phyloP scores from a whole-genome alignment of 1,140 invertebrate species.

The Plectrocnemia conspersa region DNA sequence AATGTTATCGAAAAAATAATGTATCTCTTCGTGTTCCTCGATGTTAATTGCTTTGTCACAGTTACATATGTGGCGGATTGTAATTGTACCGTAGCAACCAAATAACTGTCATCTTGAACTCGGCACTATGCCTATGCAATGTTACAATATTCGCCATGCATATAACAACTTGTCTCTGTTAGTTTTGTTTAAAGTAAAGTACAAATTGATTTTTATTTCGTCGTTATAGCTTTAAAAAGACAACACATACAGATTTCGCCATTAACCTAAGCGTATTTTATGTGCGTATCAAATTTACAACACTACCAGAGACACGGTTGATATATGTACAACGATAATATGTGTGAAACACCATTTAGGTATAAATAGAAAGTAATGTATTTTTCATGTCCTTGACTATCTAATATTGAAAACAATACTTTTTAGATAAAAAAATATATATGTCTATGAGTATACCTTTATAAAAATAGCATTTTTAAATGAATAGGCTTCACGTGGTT shows the following conservation, averaged over 20 bases:
- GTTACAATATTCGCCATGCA: no score
- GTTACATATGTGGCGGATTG: no score
- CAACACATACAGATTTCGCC: no score
- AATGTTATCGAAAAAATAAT: neutral
- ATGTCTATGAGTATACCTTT: neutral
- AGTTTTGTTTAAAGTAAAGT: no score
- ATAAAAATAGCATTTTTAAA: no score
- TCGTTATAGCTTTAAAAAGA: no score
- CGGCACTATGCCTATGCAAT: no score
- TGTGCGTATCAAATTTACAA: no score
- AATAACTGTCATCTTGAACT: no score
- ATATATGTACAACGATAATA: slow-evolving; percentile 10
- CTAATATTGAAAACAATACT: slow-evolving; percentile 14
- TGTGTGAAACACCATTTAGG: slow-evolving; percentile 17
- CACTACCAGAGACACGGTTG: slow-evolving; percentile 7
- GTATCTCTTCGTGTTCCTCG: slow-evolving; percentile 14
- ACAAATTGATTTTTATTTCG: no score
- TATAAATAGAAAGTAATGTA: slow-evolving; percentile 17
- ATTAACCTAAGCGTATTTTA: no score
- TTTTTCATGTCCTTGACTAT: slow-evolving; percentile 19
- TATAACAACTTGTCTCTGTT: slow-evolving; percentile 9
- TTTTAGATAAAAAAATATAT: slow-evolving; percentile 7
- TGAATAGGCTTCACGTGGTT: neutral
- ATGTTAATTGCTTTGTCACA: neutral
- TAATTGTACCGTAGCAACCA: no score